Evolutionary conservation across 1,140 invertebrate genomes (phyloP).

Genomic region (Amyelois transitella): DNA sequence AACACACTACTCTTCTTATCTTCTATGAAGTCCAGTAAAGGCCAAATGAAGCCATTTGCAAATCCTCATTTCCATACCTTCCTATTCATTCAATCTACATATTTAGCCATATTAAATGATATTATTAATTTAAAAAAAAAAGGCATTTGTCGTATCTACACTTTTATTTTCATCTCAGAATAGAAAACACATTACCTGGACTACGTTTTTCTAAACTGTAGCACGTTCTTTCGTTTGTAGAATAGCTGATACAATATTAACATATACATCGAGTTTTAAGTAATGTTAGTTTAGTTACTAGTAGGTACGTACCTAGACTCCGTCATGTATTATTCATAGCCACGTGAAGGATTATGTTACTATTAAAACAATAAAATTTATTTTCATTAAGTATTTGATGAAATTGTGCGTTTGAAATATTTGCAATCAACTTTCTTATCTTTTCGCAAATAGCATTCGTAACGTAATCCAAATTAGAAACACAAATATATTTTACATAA

Average conservation of each 20-base stretch:
- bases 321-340: background rate
- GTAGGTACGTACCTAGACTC: background rate
- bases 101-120: too few species aligned
- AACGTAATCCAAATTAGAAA: too few species aligned
- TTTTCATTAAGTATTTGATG: background rate
- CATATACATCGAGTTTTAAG: background rate
- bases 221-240: background rate
- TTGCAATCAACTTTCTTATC: too few species aligned
- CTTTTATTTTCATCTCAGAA: background rate
- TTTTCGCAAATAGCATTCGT: too few species aligned
- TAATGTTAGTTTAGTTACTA: background rate
- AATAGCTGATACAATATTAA: background rate
- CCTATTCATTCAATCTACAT: background rate
- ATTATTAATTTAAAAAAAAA: background rate
- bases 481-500: too few species aligned
- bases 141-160: background rate
- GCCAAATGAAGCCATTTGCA: too few species aligned
- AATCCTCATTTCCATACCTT: too few species aligned
- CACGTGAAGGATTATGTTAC: background rate
- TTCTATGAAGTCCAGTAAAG: too few species aligned
- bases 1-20: too few species aligned
- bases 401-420: too few species aligned
- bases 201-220: background rate
- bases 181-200: background rate
- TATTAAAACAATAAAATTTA: background rate